Evolutionary conservation across 1,140 invertebrate genomes (phyloP), one percentile per base, ranked within the genome.

Genomic region (Rhynchophorus ferrugineus): DNA sequence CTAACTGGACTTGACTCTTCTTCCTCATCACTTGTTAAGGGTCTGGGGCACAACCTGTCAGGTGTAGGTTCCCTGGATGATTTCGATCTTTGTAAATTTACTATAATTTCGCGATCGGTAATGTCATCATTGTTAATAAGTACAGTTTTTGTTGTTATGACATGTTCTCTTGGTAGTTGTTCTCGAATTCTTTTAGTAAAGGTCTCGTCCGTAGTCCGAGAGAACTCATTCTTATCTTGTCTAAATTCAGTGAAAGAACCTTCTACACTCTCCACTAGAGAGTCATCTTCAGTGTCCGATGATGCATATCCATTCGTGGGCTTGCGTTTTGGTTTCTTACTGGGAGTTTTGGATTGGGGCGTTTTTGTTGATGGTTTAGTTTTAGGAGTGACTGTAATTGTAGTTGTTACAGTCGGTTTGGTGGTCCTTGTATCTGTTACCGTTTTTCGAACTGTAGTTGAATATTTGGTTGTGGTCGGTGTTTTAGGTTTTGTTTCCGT

Each of bases 61-160:
- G 83, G 83, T 8, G 82, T 82, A 16, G 80, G 81, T 65, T 85
- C 83, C 33, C 82, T 64, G 0, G 82, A 84, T 42, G 82, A 84
- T 68, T 80, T 83, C 0, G 82, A 82, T 62, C 80, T 78, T 63
- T 83, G 78, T 17, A 80, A 70, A 48, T 77, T 72, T 52, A 84
- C 79, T 49, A 81, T 77, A 19, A 82, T 73, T 61, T 72, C 66
- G 49, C 69, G 61, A 56, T 73, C 69, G 20, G 61, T 50, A 33
- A 44, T 42, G 5, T 57, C 52, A 8, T 61, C 58, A 22, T 65
- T 61, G n/a, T 61, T 66, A 16, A 69, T 65, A 36, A 64, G 52
- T 6, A 69, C 66, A 0, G 67, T 66, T 61, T 70, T 70, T 1
- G 66, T 70, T 8, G 68, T 62, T 22, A 66, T 62, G 29, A 62